phyloP scores from a whole-genome alignment of 2,888 invertebrate species.

The Philaethria dido region DNA sequence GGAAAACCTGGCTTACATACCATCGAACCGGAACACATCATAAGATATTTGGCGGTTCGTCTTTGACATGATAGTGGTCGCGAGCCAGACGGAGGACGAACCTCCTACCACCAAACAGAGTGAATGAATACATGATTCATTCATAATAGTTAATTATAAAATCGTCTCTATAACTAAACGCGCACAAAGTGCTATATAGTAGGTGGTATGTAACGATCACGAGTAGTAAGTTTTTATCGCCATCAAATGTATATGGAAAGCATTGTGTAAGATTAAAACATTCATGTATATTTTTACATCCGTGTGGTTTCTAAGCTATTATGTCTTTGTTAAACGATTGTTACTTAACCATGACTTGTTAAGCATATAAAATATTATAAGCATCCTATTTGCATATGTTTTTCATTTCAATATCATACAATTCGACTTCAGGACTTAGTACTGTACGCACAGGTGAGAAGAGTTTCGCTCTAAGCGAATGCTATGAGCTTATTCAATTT shows the following conservation, averaged over 20 bases:
- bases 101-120: not conserved
- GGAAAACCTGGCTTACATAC: too few species aligned
- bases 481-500: too few species aligned
- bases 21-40: too few species aligned
- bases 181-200: not conserved
- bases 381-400: not conserved
- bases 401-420: not conserved
- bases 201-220: not conserved
- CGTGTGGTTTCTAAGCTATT: not conserved
- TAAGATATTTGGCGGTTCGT: too few species aligned
- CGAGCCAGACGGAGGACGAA: too few species aligned
- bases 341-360: not conserved
- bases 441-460: too few species aligned
- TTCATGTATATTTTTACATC: slow-evolving; percentile 14
- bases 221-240: slow-evolving; percentile 12
- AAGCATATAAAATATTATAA: not conserved
- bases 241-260: slow-evolving; percentile 25
- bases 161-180: not conserved
- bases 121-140: too few species aligned
- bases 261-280: slow-evolving; percentile 31
- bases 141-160: too few species aligned
- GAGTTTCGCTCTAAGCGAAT: not conserved
- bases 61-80: too few species aligned
- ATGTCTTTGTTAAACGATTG: slow-evolving; percentile 8
- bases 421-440: too few species aligned